Evolutionary conservation across 2,888 invertebrate species (phyloP).

Genomic region (Crioceris asparagi): DNA sequence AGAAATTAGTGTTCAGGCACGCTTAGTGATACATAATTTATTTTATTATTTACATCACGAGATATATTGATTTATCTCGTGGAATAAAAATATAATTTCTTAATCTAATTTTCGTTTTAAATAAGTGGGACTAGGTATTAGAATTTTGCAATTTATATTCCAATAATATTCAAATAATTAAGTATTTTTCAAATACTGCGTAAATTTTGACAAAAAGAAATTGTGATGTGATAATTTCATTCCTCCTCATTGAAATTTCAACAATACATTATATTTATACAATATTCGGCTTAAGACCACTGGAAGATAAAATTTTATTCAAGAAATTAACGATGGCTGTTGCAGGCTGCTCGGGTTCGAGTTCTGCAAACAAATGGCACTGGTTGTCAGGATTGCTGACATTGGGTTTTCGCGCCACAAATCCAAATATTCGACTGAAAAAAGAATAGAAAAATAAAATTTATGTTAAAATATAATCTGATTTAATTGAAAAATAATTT

Average conservation of each 20-base stretch:
- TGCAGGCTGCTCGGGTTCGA: conserved; percentile 89
- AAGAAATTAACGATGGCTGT: conserved; percentile 87
- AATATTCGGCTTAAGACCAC: conserved; percentile 43
- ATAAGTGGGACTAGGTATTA: no score
- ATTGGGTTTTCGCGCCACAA: conserved; percentile 77
- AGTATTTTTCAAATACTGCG: conserved; percentile 11
- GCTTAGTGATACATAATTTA: conserved; percentile 28
- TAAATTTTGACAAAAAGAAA: conserved; percentile 11
- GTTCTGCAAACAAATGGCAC: conserved; percentile 94
- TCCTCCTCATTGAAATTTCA: conserved; percentile 5
- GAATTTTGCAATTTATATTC: no score
- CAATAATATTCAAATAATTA: conserved; percentile 7
- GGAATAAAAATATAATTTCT: no score
- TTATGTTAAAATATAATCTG: background rate
- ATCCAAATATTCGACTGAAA: conserved; percentile 82
- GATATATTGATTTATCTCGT: no score
- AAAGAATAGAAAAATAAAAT: conserved; percentile 5
- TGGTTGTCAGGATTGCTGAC: conserved; percentile 83
- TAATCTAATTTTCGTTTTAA: no score
- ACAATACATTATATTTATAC: no score
- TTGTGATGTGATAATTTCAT: conserved; percentile 21
- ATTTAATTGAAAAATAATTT: no score
- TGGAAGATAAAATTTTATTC: conserved; percentile 62
- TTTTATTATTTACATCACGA: no score
- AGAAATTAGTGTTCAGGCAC: conserved; percentile 27